A percentile compares a stretch with the other conserved stretches of the same genome.
Evolutionary conservation across 2,797 vertebrate genomes (phyloP).

Genomic region (Erpetoichthys calabaricus): DNA sequence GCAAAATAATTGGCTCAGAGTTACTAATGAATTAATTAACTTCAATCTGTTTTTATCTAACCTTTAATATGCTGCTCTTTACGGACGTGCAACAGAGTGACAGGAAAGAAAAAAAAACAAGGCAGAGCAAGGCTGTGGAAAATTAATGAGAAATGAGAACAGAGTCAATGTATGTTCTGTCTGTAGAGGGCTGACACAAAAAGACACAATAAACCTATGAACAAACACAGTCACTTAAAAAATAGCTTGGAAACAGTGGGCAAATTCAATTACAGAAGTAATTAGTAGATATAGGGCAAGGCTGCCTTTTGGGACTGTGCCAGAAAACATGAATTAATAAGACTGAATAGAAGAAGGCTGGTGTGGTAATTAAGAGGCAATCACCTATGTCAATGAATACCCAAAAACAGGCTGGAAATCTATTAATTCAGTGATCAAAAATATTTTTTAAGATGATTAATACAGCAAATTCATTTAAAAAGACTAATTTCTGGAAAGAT

Average conservation of each 20-base stretch:
- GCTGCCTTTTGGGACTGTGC: constrained; percentile 85
- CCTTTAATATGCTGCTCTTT: constrained; percentile 63
- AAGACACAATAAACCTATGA: constrained; percentile 94
- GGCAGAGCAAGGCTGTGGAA: constrained; percentile 68
- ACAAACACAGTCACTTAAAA: constrained; percentile 97
- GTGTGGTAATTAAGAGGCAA: constrained; percentile 99
- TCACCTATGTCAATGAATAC: constrained; percentile 99
- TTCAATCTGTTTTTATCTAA: constrained; percentile 72
- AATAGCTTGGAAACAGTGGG: constrained; percentile 97
- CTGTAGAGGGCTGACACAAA: constrained; percentile 80
- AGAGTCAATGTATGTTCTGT: constrained; percentile 76
- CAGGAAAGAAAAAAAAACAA: constrained; percentile 69
- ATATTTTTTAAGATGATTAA: constrained; percentile 97
- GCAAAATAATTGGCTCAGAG: constrained; percentile 78
- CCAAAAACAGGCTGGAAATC: constrained; percentile 80
- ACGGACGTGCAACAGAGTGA: constrained; percentile 54
- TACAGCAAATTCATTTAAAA: constrained; percentile 98
- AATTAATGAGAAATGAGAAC: constrained; percentile 81
- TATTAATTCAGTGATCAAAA: constrained; percentile 99
- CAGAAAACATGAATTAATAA: constrained; percentile 98
- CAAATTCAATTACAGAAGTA: constrained; percentile 99
- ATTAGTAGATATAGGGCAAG: constrained; percentile 99
- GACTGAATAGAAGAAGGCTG: constrained; percentile 84
- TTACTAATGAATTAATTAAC: constrained; percentile 95
- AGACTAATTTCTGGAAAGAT: constrained; percentile 97